Percentiles rank a stretch among this genome's conserved stretches.
Evolutionary conservation across 2,888 invertebrate genomes (phyloP).

Genomic region (Drosophila nr. fundita): DNA sequence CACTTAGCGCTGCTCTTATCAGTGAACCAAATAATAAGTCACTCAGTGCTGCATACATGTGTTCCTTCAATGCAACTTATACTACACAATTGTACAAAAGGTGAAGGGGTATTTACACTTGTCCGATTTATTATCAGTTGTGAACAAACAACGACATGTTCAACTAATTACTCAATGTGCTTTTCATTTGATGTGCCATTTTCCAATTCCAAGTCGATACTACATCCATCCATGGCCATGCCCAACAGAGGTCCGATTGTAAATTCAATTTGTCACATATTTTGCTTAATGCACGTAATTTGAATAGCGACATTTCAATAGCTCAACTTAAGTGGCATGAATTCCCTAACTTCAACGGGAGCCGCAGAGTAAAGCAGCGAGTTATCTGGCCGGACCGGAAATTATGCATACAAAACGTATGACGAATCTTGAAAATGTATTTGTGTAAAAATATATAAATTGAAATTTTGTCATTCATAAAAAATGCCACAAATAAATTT

Average conservation of each 20-base stretch:
- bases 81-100: not conserved
- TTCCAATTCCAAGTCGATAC: conserved; percentile 6
- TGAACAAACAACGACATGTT: conserved; percentile 30
- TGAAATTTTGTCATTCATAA: not conserved
- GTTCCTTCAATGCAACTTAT: conserved; percentile 31
- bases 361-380: not conserved
- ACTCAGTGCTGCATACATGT: conserved; percentile 23
- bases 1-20: conserved; percentile 55
- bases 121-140: conserved; percentile 3
- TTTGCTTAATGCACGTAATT: conserved; percentile 27
- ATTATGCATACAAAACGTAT: not conserved
- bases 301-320: not conserved
- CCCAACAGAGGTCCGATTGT: not conserved
- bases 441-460: not conserved
- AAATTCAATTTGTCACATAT: conserved; percentile 34
- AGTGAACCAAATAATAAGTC: conserved; percentile 26
- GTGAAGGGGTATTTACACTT: conserved; percentile 14
- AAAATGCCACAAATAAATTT: not conserved
- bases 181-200: not conserved
- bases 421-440: not conserved
- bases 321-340: conserved; percentile 18
- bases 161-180: conserved; percentile 49
- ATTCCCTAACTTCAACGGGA: not conserved
- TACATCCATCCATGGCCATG: conserved; percentile 17
- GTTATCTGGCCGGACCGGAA: not conserved